Base-by-base conservation (phyloP, 2,113 vertebrate genomes). In the Trogon melanurus region DNA sequence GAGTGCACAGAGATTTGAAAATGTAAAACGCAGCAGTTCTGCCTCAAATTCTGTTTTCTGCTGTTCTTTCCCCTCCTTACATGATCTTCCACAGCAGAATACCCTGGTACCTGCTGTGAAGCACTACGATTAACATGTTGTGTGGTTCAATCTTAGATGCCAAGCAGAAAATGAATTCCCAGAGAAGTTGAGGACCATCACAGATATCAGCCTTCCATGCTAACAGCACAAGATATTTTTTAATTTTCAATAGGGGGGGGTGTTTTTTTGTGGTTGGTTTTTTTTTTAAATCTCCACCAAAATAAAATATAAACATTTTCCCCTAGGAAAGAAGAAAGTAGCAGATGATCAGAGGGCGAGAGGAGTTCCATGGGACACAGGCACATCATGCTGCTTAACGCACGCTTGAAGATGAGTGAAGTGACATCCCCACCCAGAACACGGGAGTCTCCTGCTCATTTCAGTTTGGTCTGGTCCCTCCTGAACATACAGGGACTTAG, bases 401-500 rank as follows among this genome's bases (percentile, higher is more conserved):
- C 0, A 0, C 9, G 13, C 5, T 56, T 56, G 53, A 57, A 61
- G 29, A 79, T 44, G 3, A 38, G 30, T 32, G 29, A 53, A 26
- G 36, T 8, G 11, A 22, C 30, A 45, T 9, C 26, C 54, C 45
- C 29, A 66, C 5, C 10, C 26, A 61, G 17, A 19, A 47, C 48
- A 16, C 2, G 41, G 41, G 6, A 71, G 34, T 5, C 30, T 71
- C 38, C 20, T 36, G 79, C 16, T 71, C 48, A 11, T 13, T 50
- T 64, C 54, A 36, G 3, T 58, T 54, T 57, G 23, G 30, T 58
- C 74, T 48, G 51, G 50, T 12, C 18, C 29, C 45, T 54, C 3
- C 1, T 11, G 45, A 94, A 23, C 14, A 87, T 2, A 20, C 15
- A 75, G 32, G 27, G 18, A 78, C 30, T 1, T 16, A 26, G 41